Evolutionary conservation across 2,113 vertebrate species (phyloP).

Genomic region (Myodes glareolus): DNA sequence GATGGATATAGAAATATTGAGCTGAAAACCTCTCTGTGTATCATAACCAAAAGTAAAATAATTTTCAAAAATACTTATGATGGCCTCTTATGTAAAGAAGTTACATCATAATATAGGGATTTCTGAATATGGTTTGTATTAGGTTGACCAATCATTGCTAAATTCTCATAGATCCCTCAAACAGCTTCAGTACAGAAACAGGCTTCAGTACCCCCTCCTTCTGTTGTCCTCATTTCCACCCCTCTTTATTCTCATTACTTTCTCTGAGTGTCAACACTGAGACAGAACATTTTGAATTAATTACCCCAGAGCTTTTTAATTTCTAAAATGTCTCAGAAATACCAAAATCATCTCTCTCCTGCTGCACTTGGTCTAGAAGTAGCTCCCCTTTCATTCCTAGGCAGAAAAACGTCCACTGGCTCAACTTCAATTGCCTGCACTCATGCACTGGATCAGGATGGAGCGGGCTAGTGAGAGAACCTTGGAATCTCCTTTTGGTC

Average conservation of each 20-base stretch:
- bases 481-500: background rate
- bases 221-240: accelerated
- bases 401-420: background rate
- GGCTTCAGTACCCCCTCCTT: background rate
- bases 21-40: background rate
- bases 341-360: background rate
- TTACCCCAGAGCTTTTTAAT: background rate
- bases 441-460: background rate
- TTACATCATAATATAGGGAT: background rate
- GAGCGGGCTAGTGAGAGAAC: background rate
- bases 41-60: background rate
- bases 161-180: background rate
- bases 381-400: background rate
- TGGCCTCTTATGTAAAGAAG: background rate
- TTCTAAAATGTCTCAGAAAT: background rate
- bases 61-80: background rate
- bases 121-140: background rate
- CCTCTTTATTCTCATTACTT: background rate
- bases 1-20: background rate
- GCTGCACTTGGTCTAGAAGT: background rate
- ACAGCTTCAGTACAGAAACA: background rate
- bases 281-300: slow-evolving; percentile 18
- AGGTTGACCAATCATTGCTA: background rate
- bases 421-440: background rate
- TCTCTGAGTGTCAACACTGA: background rate